Percentiles rank a stretch among this genome's conserved stretches.
Conservation (phyloP, 1,140 invertebrate genomes). For the Artemia franciscana region DNA sequence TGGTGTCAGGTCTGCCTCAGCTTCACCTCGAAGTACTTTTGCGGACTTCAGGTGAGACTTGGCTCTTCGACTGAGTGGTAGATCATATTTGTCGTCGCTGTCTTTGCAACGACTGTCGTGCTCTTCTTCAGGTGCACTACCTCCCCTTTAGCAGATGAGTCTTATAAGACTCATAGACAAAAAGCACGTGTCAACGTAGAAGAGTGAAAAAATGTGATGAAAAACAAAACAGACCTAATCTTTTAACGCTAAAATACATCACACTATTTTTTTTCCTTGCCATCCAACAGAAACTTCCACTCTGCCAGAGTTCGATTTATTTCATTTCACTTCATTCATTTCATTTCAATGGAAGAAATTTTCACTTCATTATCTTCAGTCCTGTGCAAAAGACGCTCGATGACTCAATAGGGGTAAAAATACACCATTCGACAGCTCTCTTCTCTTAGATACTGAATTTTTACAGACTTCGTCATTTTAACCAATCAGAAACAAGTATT, state of each 20-base stretch:
- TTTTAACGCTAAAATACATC: background rate
- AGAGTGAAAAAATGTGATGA: background rate
- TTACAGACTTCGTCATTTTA: background rate
- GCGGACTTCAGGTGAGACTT: too few species aligned
- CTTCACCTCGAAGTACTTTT: too few species aligned
- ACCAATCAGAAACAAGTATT: background rate
- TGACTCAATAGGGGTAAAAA: background rate
- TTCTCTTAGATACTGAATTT: background rate
- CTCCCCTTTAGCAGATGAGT: background rate
- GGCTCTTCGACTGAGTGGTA: too few species aligned
- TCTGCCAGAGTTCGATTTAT: background rate
- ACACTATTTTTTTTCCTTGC: background rate
- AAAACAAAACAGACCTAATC: background rate
- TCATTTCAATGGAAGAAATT: too few species aligned
- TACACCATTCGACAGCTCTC: background rate
- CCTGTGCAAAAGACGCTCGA: background rate
- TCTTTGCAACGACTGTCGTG: background rate
- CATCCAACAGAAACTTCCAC: background rate
- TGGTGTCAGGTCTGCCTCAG: too few species aligned
- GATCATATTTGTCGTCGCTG: too few species aligned
- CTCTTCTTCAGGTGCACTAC: background rate
- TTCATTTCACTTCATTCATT: background rate
- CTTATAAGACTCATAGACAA: background rate
- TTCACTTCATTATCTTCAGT: background rate
- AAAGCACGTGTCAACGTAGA: background rate